Evolutionary conservation across 2,113 vertebrate species (phyloP).

Genomic region (Hypocryptadius cinnamomeus): DNA sequence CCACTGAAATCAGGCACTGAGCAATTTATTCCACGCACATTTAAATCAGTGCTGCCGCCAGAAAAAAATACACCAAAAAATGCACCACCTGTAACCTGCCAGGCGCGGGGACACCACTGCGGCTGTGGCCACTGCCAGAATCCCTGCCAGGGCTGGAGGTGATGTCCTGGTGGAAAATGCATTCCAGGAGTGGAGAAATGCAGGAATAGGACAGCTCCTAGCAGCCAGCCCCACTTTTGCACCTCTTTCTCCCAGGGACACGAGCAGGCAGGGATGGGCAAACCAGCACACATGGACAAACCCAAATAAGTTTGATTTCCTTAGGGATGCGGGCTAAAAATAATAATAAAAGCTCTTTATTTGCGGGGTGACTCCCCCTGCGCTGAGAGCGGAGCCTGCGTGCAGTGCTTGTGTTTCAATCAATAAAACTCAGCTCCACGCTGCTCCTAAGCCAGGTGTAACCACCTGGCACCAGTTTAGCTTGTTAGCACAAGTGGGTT

Average conservation of each 20-base stretch:
- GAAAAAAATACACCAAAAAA: neutral
- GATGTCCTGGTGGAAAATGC: neutral
- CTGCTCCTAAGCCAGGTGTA: neutral
- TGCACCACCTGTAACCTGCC: neutral
- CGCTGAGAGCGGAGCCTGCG: neutral
- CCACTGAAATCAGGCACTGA: neutral
- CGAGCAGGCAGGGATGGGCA: neutral
- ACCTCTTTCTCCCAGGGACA: neutral
- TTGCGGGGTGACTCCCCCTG: neutral
- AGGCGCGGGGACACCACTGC: neutral
- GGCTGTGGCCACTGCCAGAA: neutral
- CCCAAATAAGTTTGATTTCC: neutral
- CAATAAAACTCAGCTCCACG: neutral
- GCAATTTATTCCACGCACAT: neutral
- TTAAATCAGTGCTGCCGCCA: neutral
- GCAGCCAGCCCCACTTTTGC: neutral
- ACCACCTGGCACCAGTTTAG: neutral
- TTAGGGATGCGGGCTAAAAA: neutral
- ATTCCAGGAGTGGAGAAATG: neutral
- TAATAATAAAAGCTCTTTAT: neutral
- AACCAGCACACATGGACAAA: neutral
- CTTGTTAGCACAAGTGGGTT: neutral
- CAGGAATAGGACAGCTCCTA: fast-evolving
- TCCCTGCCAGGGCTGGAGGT: neutral
- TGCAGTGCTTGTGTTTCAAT: fast-evolving